Evolutionary conservation across 1,140 invertebrate genomes (phyloP), one percentile per base, ranked within the genome.

Genomic region (Palaemon carinicauda): DNA sequence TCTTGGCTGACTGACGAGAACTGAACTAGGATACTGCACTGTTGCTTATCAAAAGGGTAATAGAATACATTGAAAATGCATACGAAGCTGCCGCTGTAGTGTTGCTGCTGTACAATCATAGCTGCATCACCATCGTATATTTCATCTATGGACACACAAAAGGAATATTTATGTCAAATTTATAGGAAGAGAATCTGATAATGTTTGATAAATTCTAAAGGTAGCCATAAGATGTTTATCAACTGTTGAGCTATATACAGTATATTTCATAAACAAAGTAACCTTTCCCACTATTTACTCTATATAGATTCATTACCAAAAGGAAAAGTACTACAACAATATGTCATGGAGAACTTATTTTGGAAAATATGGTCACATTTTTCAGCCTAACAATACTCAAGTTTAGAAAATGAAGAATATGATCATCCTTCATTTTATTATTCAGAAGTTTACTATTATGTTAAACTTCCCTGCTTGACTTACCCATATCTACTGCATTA

Each of bases 1-100:
- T 86, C 10, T 53, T 86, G 29, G 50, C 77, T 54, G 54, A 80
- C 50, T 3, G 84, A 86, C 27, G 84, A 19, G 29, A 86, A 27
- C 33, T 86, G 77, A 10, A 86, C 50, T 41, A 74, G 69, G 41
- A 86, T 27, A 29, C 17, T 56, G 33, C 84, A 86, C 12, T 52
- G 60, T 29, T 86, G 84, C 31, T 53, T 52, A 56, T 86, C 84
- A 24, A 86, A 80, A 1, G 84, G 84, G 65, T 86, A 86, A 52
- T 86, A 80, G 41, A 86, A 86, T 1, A 86, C 84, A 31, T 74
- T 31, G 78, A 86, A 86, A 51, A 17, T 31, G 69, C 84, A 86
- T 14, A 71, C 78, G 33, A 86, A 86, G 19, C 84, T 86, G 21
- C 75, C 84, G 65, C 84, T 86, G 77, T 51, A 79, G 33, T 85